Evolutionary conservation across 2,113 vertebrate species (phyloP).

Genomic region (Psilopsiagon aurifrons): DNA sequence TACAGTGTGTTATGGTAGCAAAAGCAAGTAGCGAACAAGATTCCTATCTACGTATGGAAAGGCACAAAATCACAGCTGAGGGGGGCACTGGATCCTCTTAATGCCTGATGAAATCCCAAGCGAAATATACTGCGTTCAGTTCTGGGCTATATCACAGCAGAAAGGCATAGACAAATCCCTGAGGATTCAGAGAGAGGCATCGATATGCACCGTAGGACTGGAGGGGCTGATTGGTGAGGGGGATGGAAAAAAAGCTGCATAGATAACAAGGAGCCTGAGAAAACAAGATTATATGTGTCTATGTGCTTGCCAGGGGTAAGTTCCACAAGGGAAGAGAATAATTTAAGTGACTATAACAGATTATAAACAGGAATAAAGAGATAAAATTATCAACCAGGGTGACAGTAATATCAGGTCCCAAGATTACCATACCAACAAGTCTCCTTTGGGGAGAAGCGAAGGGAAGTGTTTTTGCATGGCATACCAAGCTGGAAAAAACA

Average conservation of each 20-base stretch:
- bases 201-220: not conserved
- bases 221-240: not conserved
- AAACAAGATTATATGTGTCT: not conserved
- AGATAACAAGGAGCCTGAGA: not conserved
- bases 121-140: not conserved
- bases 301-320: not conserved
- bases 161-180: not conserved
- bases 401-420: not conserved
- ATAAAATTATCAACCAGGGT: not conserved
- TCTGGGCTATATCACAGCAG: not conserved
- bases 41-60: slow-evolving; percentile 1
- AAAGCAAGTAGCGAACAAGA: not conserved
- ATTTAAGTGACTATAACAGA: not conserved
- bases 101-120: slow-evolving; percentile 10
- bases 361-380: not conserved
- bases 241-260: not conserved
- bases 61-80: not conserved
- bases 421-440: not conserved
- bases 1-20: not conserved
- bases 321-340: not conserved
- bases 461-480: not conserved
- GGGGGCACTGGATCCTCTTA: not conserved
- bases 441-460: not conserved
- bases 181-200: not conserved
- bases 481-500: not conserved